Conservation (phyloP, 2,113 vertebrate species). For the Arvicanthis niloticus region DNA sequence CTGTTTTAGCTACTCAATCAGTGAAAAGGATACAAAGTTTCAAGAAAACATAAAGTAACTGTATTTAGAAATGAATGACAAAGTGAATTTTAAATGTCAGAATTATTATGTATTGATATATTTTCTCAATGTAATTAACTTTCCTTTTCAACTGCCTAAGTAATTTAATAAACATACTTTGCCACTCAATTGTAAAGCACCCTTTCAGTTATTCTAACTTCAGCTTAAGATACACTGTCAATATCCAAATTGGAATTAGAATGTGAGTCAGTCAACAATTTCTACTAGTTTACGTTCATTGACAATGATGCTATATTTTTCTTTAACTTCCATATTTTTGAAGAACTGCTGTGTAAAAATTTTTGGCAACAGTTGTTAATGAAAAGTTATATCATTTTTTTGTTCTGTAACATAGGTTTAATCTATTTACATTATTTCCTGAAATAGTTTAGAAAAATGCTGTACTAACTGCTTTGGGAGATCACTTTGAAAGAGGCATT, state of each 20-base stretch:
- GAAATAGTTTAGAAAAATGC: constrained; percentile 3
- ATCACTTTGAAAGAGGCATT: background rate
- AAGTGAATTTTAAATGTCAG: constrained; percentile 50
- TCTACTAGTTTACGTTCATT: constrained; percentile 18
- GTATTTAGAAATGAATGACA: background rate
- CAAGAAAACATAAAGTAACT: constrained; percentile 21
- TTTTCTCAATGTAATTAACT: constrained; percentile 8
- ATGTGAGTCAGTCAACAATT: constrained; percentile 22
- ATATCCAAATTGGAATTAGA: background rate
- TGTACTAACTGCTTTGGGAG: background rate
- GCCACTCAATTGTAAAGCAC: background rate
- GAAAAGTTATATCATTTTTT: background rate
- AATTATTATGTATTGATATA: background rate
- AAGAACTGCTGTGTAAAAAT: background rate
- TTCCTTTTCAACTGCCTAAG: background rate
- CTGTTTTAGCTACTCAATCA: background rate
- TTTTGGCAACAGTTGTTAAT: background rate
- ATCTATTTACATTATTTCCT: constrained; percentile 19
- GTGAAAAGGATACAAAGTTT: background rate
- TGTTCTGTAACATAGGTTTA: background rate
- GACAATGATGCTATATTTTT: background rate
- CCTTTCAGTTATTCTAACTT: background rate
- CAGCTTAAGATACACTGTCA: background rate
- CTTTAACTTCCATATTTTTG: background rate
- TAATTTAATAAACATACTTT: background rate